Evolutionary conservation across 2,888 invertebrate species (phyloP).

Genomic region (Cephus rjabovi): DNA sequence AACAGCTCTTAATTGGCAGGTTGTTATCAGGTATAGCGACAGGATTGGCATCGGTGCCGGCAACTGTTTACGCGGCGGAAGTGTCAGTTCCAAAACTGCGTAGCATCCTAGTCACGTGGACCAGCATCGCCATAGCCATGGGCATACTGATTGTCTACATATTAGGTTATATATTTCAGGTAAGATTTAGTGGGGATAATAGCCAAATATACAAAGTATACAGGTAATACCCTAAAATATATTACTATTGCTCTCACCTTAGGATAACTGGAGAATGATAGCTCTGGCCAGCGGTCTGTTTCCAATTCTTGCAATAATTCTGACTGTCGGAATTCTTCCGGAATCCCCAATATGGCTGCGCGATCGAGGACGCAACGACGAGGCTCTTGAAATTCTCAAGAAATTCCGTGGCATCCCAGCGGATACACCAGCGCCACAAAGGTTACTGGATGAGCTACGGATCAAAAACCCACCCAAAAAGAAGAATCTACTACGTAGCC

Average conservation of each 20-base stretch:
- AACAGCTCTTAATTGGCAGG: constrained; percentile 66
- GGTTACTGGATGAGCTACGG: constrained; percentile 42
- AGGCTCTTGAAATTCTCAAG: constrained; percentile 66
- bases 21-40: constrained; percentile 68
- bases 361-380: constrained; percentile 65
- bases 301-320: constrained; percentile 63
- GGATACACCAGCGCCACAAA: constrained; percentile 32
- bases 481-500: constrained; percentile 41
- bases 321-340: constrained; percentile 65
- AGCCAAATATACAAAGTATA: not conserved
- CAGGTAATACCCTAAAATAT: not conserved
- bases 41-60: constrained; percentile 70
- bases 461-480: constrained; percentile 39
- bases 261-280: constrained; percentile 68
- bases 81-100: constrained; percentile 66
- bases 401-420: constrained; percentile 62
- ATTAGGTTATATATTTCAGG: constrained; percentile 68
- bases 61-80: constrained; percentile 71
- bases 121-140: constrained; percentile 68
- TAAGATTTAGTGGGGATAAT: constrained; percentile 38
- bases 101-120: constrained; percentile 70
- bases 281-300: constrained; percentile 65
- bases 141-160: constrained; percentile 70
- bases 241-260: constrained; percentile 15
- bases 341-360: constrained; percentile 72